These are phyloP conservation scores for Montifringilla adamsi DNA, from an alignment of 2,113 vertebrate species.

Conservation along the genomic window DNA sequence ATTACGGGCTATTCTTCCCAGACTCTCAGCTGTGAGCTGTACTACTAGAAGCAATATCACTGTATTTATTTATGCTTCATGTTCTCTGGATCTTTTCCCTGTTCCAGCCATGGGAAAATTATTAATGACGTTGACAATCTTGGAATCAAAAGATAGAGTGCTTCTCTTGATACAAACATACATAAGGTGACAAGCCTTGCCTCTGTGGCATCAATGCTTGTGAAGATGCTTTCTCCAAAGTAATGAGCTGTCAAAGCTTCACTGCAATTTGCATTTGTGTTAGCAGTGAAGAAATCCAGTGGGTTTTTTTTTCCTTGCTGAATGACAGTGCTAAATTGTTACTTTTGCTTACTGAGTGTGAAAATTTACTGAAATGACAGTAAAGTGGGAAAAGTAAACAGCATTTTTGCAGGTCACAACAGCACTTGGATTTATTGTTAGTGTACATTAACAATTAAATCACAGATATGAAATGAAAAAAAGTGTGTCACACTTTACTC, in stretches of 20 bases:
- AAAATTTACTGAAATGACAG: slow-evolving; percentile 5
- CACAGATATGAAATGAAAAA: background rate
- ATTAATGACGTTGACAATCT: background rate
- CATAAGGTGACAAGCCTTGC: background rate
- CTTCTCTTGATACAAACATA: background rate
- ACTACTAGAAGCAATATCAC: background rate
- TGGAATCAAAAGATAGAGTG: background rate
- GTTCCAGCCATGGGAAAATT: background rate
- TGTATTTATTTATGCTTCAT: background rate
- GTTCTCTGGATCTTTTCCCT: background rate
- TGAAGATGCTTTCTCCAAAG: background rate
- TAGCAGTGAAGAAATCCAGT: background rate
- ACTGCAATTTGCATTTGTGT: background rate
- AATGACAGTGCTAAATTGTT: background rate
- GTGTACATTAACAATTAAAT: background rate
- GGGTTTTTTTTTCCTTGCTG: background rate
- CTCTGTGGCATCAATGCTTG: background rate
- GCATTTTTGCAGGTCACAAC: background rate
- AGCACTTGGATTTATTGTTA: background rate
- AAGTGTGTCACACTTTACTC: background rate
- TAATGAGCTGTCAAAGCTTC: slow-evolving; percentile 24
- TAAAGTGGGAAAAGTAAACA: background rate
- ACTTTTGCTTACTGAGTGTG: background rate
- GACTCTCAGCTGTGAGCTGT: background rate
- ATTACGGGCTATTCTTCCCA: background rate